Conservation (phyloP, 2,888 invertebrate species). For the Agrenia bidenticulata region DNA sequence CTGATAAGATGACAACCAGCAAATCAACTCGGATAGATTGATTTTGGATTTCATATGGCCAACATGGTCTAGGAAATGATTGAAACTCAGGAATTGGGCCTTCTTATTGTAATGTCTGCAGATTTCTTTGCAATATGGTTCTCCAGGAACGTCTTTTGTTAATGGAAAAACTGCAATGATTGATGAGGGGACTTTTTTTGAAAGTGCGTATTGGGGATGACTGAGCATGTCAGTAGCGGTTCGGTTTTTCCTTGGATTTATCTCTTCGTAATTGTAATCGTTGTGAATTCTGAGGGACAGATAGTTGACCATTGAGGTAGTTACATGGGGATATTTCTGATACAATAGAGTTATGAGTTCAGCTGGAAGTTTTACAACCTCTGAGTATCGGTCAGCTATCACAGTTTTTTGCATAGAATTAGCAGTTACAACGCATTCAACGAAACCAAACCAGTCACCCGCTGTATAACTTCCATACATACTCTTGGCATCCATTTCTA, state of each 20-base stretch:
- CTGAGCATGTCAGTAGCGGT: not conserved
- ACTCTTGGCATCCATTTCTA: slow-evolving; percentile 13
- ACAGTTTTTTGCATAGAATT: slow-evolving; percentile 12
- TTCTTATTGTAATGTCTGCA: slow-evolving; percentile 16
- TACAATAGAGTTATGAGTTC: slow-evolving; percentile 9
- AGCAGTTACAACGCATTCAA: not conserved
- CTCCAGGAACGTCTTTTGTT: slow-evolving; percentile 24
- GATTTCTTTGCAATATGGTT: slow-evolving; percentile 34
- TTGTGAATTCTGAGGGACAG: slow-evolving; percentile 1
- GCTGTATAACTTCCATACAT: slow-evolving; percentile 9
- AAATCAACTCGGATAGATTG: not conserved
- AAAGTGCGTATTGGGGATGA: not conserved
- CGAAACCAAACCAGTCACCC: slow-evolving; percentile 17
- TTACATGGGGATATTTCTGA: slow-evolving; percentile 2
- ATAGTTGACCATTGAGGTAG: slow-evolving; percentile 5
- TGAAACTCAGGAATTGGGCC: not conserved
- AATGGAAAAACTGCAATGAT: slow-evolving; percentile 25
- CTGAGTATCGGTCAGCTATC: slow-evolving; percentile 9
- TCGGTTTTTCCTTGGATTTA: not conserved
- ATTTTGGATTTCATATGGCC: not conserved
- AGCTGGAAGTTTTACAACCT: not conserved
- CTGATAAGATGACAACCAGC: not conserved
- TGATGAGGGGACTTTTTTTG: not conserved
- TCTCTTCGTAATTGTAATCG: slow-evolving; percentile 9
- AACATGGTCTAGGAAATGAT: not conserved